Evolutionary conservation across 2,888 invertebrate species (phyloP), one percentile per base, ranked within the genome.

Genomic region (Nomada ferruginata): DNA sequence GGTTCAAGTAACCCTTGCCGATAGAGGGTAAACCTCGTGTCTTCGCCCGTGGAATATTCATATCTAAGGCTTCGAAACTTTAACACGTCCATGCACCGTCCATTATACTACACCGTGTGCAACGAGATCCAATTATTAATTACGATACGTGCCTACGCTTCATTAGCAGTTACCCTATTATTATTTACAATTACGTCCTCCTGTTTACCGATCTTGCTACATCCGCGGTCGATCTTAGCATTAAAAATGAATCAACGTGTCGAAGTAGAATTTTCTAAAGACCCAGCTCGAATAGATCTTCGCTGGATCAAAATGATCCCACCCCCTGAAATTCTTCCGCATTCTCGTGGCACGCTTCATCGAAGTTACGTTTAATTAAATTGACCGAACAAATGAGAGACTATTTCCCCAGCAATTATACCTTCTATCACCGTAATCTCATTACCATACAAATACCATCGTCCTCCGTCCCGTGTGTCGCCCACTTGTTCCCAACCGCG

Each of bases 11-110:
- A 79, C 66, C 79, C 79, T 23, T 71, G 50, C 66, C 66, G 71
- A 79, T 79, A 79, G 65, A 50, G 71, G 60, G 79, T 79, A 65
- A 79, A 79, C 80, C 70, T 77, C 29, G 44, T 20, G 57, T 70
- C 71, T 73, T 29, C 69, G 47, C n/a, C 13, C 42, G 60, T 50
- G 61, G 72, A 80, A 79, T 79, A 79, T 79, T 79, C 81, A 80
- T 71, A 47, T 13, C 11, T 80, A 72, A 29, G 79, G 79, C 61
- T 79, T 79, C 79, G 53, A 44, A 80, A 60, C 61, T 61, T 61
- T 55, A 66, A 72, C 79, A 42, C 64, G 18, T 60, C 42, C 65
- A 23, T 42, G 5, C n/a, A 11, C 44, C 18, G 29, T 76, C 10
- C 55, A 26, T 66, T 29, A 29, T 47, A 47, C 42, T 4, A 18